Evolutionary conservation across 92 coral and sea anemone genomes (phyloP).

Genomic region (Blastomussa wellsi): DNA sequence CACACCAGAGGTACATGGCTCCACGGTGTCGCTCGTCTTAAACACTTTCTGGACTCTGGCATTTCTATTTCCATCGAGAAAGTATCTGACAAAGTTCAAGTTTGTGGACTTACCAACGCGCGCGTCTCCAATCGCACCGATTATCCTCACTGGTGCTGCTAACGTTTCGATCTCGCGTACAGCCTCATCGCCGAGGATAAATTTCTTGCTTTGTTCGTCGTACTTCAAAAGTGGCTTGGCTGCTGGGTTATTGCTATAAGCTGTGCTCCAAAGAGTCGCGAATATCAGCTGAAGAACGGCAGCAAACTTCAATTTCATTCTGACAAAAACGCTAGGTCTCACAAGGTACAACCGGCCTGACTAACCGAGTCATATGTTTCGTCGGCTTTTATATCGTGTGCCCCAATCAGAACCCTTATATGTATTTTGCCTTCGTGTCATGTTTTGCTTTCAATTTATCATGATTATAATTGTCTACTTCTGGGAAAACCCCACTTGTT

Average conservation of each 20-base stretch:
- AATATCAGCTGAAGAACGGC: slow-evolving; percentile 1
- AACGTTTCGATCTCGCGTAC: slow-evolving; percentile 18
- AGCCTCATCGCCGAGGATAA: slow-evolving; percentile 28
- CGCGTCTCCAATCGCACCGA: slow-evolving; percentile 72
- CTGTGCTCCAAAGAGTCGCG: slow-evolving; percentile 3
- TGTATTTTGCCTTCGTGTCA: not conserved
- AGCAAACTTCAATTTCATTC: slow-evolving; percentile 9
- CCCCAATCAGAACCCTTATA: not conserved
- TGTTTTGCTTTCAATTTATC: not conserved
- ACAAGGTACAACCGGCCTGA: not conserved
- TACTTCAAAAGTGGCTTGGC: slow-evolving; percentile 45
- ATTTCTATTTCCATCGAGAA: slow-evolving; percentile 32
- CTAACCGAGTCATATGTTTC: not conserved
- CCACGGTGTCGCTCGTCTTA: slow-evolving; percentile 57
- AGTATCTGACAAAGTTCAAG: slow-evolving; percentile 59
- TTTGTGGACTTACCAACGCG: slow-evolving; percentile 81
- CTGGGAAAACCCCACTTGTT: not conserved
- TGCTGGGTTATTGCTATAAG: slow-evolving; percentile 11
- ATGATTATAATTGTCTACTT: not conserved
- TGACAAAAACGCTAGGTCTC: not conserved
- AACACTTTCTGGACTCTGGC: slow-evolving; percentile 45
- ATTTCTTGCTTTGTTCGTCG: slow-evolving; percentile 14
- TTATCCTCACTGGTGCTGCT: slow-evolving; percentile 24
- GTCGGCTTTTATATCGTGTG: not conserved
- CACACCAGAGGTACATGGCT: slow-evolving; percentile 62